Conservation (phyloP, 2,113 vertebrate genomes). For the Ellobius talpinus region DNA sequence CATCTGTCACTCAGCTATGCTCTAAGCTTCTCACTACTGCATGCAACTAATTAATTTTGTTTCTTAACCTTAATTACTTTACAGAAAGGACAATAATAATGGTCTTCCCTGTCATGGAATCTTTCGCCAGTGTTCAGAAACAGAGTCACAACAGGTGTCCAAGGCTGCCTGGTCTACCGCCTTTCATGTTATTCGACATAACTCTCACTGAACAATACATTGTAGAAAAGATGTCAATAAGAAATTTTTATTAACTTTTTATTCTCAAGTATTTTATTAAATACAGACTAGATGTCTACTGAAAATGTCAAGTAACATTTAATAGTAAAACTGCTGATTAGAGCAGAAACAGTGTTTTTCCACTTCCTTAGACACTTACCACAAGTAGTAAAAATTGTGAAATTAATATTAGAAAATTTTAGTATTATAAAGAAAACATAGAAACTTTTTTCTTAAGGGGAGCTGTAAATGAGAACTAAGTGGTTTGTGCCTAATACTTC, state of each 20-base stretch:
- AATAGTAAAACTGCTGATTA: conserved; percentile 37
- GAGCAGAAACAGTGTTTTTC: neutral
- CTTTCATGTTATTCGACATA: conserved; percentile 29
- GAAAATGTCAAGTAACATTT: conserved; percentile 17
- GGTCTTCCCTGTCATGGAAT: conserved; percentile 58
- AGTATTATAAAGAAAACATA: neutral
- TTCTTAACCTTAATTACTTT: conserved; percentile 80
- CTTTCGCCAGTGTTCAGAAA: conserved; percentile 40
- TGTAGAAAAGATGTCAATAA: conserved; percentile 1
- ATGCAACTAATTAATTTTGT: conserved; percentile 84
- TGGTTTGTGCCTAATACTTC: neutral
- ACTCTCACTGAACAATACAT: neutral
- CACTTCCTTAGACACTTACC: neutral
- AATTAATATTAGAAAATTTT: neutral
- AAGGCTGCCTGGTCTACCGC: neutral
- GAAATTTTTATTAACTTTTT: conserved; percentile 27
- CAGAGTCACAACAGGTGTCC: conserved; percentile 55
- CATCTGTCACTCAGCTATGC: conserved; percentile 81
- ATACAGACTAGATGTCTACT: neutral
- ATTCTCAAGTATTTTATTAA: conserved; percentile 46
- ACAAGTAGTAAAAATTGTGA: conserved; percentile 3
- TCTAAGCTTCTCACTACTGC: conserved; percentile 73
- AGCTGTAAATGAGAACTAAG: neutral
- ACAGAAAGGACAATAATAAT: conserved; percentile 71
- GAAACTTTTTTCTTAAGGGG: neutral